These are phyloP conservation scores for Acanthisitta chloris DNA, from an alignment of 2,113 vertebrate genomes.

Conservation along the genomic window DNA sequence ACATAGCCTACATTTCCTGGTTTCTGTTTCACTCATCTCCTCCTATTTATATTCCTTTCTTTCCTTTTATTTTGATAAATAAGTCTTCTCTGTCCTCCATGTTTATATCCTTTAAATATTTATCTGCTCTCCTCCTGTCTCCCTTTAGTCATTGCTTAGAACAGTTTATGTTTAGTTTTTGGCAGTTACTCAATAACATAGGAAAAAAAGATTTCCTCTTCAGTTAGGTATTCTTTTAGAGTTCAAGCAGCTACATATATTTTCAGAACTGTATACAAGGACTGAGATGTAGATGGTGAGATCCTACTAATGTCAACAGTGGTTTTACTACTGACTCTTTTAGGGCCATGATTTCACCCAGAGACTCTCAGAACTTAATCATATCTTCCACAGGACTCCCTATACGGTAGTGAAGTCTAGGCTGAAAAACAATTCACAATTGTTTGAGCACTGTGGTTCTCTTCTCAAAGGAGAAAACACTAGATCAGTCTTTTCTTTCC, in stretches of 20 bases:
- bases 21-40: background rate
- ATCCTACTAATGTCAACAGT: background rate
- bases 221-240: background rate
- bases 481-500: background rate
- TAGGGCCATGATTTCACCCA: background rate
- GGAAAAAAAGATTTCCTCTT: background rate
- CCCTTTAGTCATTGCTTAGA: background rate
- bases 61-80: slow-evolving; percentile 16
- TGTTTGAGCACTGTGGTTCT: background rate
- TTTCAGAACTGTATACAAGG: background rate
- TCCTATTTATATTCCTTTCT: background rate
- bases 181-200: background rate
- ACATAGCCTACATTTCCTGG: background rate
- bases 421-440: background rate
- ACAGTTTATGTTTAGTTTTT: slow-evolving; percentile 27
- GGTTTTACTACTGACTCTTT: background rate
- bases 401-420: background rate
- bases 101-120: slow-evolving; percentile 52
- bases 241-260: background rate
- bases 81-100: background rate
- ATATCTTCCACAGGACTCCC: background rate
- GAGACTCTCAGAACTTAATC: background rate
- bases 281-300: background rate
- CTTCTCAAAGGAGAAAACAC: background rate
- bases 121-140: slow-evolving; percentile 11